phyloP scores from a whole-genome alignment of 2,888 invertebrate species.

The Rhingia campestris region DNA sequence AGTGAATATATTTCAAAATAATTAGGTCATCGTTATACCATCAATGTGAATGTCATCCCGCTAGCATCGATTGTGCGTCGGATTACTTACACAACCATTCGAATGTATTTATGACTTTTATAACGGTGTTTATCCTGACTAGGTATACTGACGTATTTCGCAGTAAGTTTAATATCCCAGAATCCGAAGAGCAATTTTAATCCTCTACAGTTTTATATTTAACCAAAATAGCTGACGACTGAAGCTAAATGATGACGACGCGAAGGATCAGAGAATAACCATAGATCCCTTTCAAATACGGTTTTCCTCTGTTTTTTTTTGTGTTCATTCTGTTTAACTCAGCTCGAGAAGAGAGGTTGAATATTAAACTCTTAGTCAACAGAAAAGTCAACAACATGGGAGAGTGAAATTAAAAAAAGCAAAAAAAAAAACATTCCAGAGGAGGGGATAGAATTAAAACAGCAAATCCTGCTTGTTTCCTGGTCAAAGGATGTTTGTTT shows the following conservation, averaged over 20 bases:
- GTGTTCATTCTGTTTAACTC: slow-evolving; percentile 14
- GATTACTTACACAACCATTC: slow-evolving; percentile 43
- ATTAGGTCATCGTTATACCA: slow-evolving; percentile 49
- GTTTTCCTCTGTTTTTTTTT: slow-evolving; percentile 17
- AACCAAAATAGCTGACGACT: slow-evolving; percentile 60
- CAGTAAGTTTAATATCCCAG: slow-evolving; percentile 38
- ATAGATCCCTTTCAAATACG: slow-evolving; percentile 58
- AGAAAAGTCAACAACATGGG: slow-evolving; percentile 67
- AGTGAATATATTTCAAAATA: slow-evolving; percentile 29
- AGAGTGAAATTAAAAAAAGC: slow-evolving; percentile 57
- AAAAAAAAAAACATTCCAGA: slow-evolving; percentile 13
- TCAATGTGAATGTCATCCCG: neutral
- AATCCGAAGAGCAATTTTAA: slow-evolving; percentile 15
- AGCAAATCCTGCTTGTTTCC: slow-evolving; percentile 61
- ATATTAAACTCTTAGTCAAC: slow-evolving; percentile 73
- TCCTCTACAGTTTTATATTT: neutral
- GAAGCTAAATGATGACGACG: slow-evolving; percentile 59
- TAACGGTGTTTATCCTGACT: slow-evolving; percentile 5
- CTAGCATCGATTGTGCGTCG: slow-evolving; percentile 36
- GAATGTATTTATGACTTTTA: slow-evolving; percentile 45
- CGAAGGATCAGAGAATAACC: slow-evolving; percentile 50
- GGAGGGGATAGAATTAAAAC: slow-evolving; percentile 44
- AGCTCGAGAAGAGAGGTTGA: slow-evolving; percentile 30
- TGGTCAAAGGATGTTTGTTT: slow-evolving; percentile 64
- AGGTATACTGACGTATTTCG: slow-evolving; percentile 33